Conservation (phyloP, 2,113 vertebrate genomes). For the Indri indri region DNA sequence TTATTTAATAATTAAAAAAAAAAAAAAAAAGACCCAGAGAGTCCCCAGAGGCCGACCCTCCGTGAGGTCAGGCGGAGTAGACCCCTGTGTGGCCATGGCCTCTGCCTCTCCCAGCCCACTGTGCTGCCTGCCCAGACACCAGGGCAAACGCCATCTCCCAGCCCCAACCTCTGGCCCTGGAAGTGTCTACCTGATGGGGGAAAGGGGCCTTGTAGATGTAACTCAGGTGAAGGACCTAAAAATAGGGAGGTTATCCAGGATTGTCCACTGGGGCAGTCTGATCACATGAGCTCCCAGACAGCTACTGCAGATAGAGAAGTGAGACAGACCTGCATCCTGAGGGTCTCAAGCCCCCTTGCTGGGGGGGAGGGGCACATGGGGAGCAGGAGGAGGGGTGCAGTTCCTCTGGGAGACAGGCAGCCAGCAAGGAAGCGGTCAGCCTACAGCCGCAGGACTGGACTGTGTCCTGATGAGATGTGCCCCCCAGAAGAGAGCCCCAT, state of each 20-base stretch:
- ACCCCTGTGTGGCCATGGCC: neutral
- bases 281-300: neutral
- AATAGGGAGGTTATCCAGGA: neutral
- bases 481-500: no score
- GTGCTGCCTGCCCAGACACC: neutral
- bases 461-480: no score
- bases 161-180: neutral
- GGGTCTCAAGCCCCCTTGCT: neutral
- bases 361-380: neutral
- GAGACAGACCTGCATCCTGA: neutral
- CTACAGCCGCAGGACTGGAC: neutral
- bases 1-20: no score
- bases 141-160: fast-evolving
- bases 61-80: fast-evolving
- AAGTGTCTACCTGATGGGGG: neutral
- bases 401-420: no score
- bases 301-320: neutral
- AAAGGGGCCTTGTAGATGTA: neutral
- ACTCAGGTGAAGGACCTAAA: neutral
- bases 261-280: neutral
- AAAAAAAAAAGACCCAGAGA: slow-evolving; percentile 16
- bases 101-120: fast-evolving
- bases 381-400: neutral
- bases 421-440: neutral
- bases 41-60: fast-evolving